These are phyloP conservation scores for Ashinkailepas kermadecensis DNA, from an alignment of 2,888 invertebrate species.

Conservation along the genomic window DNA sequence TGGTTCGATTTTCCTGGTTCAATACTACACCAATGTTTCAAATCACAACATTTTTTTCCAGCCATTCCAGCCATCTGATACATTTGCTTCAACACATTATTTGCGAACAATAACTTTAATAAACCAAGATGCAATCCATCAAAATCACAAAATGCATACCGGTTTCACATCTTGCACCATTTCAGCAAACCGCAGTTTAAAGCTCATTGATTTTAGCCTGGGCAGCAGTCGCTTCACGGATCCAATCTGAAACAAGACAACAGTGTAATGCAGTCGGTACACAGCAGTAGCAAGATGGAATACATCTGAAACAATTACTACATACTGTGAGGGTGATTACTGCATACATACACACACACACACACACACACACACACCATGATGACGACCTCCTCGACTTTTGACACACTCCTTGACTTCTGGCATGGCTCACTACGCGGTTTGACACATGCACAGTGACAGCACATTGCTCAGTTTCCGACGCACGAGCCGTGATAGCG, in stretches of 20 bases:
- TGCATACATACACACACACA: background rate
- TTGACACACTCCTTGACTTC: background rate
- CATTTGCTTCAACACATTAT: too few species aligned
- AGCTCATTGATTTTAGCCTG: slow-evolving; percentile 77
- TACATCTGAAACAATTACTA: background rate
- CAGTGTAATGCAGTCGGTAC: background rate
- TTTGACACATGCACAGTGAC: too few species aligned
- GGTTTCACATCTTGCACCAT: slow-evolving; percentile 80
- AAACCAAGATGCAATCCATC: too few species aligned
- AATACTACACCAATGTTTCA: too few species aligned
- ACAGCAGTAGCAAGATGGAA: background rate
- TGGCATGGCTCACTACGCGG: background rate
- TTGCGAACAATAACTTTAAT: too few species aligned
- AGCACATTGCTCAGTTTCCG: background rate
- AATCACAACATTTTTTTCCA: too few species aligned
- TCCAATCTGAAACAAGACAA: slow-evolving; percentile 53
- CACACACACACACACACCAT: background rate
- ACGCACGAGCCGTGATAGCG: background rate
- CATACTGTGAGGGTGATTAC: background rate
- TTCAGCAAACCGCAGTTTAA: slow-evolving; percentile 79
- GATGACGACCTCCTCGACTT: background rate
- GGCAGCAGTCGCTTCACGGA: slow-evolving; percentile 82
- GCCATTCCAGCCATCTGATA: too few species aligned
- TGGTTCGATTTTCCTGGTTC: too few species aligned
- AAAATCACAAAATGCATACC: slow-evolving; percentile 47